These are phyloP conservation scores for Psophia crepitans DNA, from an alignment of 2,113 vertebrate species.

Conservation along the genomic window DNA sequence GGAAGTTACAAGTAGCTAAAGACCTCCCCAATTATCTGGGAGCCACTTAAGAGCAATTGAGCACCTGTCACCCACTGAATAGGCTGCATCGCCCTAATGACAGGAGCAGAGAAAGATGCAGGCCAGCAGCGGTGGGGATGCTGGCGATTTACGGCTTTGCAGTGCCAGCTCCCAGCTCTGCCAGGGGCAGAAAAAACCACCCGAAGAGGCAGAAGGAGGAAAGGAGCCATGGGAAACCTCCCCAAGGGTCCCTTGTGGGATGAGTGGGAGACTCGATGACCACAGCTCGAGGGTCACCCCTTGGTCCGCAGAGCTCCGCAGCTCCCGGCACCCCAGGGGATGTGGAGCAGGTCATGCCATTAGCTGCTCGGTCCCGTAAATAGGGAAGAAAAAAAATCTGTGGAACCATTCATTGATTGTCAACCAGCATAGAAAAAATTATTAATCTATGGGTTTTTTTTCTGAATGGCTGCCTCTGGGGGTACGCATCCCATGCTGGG, in stretches of 20 bases:
- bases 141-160: slow-evolving; percentile 11
- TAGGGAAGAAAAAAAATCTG: background rate
- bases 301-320: accelerated
- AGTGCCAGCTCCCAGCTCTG: background rate
- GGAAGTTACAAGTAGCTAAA: slow-evolving; percentile 71
- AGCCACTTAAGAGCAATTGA: slow-evolving; percentile 69
- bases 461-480: background rate
- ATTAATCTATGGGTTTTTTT: too few relatives aligned
- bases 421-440: background rate
- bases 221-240: background rate
- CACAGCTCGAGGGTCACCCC: background rate
- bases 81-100: slow-evolving; percentile 53
- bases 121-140: background rate
- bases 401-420: background rate
- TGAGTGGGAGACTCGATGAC: background rate
- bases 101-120: slow-evolving; percentile 43
- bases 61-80: slow-evolving; percentile 67
- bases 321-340: background rate
- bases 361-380: background rate
- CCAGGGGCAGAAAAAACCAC: background rate
- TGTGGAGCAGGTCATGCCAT: background rate
- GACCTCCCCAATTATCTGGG: slow-evolving; percentile 69
- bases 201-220: background rate
- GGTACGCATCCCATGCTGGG: too few relatives aligned
- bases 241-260: background rate